Evolutionary conservation across 1,140 invertebrate species (phyloP).

Genomic region (Drosophila guanche): DNA sequence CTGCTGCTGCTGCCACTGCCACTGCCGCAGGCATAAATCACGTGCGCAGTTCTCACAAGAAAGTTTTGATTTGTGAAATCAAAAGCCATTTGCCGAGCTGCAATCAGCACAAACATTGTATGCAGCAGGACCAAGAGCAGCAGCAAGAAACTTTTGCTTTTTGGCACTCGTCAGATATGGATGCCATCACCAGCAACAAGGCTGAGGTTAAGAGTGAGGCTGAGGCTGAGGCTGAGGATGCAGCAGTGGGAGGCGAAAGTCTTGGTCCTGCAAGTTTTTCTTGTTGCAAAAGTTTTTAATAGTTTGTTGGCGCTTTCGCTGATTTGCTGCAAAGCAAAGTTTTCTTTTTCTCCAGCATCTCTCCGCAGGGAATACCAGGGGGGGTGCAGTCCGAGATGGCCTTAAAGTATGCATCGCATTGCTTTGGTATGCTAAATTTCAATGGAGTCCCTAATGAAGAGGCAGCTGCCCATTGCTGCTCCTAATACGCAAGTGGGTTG

Average conservation of each 20-base stretch:
- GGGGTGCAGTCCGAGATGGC: slow-evolving; percentile 14
- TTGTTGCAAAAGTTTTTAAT: slow-evolving; percentile 79
- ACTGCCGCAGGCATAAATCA: slow-evolving; percentile 81
- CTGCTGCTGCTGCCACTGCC: slow-evolving; percentile 8
- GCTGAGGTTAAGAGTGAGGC: slow-evolving; percentile 6
- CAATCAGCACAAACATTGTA: slow-evolving; percentile 83
- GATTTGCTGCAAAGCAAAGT: slow-evolving; percentile 73
- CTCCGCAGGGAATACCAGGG: background rate
- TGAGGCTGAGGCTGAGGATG: background rate
- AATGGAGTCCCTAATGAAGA: slow-evolving; percentile 68
- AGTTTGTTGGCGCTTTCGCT: slow-evolving; percentile 80
- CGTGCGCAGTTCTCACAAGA: slow-evolving; percentile 72
- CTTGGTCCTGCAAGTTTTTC: slow-evolving; percentile 74
- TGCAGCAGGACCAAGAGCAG: slow-evolving; percentile 42
- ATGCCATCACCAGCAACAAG: slow-evolving; percentile 58
- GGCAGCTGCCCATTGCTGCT: slow-evolving; percentile 12
- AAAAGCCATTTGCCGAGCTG: slow-evolving; percentile 83
- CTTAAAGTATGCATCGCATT: slow-evolving; percentile 61
- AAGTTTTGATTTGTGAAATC: slow-evolving; percentile 84
- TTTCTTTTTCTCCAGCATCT: slow-evolving; percentile 34
- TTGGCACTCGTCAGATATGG: slow-evolving; percentile 80
- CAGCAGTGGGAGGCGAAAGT: slow-evolving; percentile 33
- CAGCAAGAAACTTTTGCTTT: slow-evolving; percentile 71
- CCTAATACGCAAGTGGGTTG: slow-evolving; percentile 42
- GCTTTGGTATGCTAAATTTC: slow-evolving; percentile 56